Base-by-base conservation (phyloP, 2,888 invertebrate genomes). In the Mimumesa dahlbomi region DNA sequence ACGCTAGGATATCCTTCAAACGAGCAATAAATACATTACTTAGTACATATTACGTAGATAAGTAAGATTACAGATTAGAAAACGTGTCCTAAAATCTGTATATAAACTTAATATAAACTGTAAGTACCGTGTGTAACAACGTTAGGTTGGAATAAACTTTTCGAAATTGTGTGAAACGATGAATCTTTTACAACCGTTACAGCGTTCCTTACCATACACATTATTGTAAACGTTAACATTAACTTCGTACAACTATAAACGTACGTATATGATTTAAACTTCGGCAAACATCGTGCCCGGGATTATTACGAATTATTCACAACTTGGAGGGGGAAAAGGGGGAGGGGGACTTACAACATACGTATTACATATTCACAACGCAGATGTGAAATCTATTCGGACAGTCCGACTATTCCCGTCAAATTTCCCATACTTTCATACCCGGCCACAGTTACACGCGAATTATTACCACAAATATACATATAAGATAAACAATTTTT, bases 261-360 rank as follows among this genome's bases (percentile, higher is more conserved):
- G 38, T 36, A 62, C 68, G 46, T 52, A 18, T 45, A 49, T 29
- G 36, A 53, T 54, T 66, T 49, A 49, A 69, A 54, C 48, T 38
- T 53, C n/a, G 53, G 49, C 53, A 64, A 69, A 69, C 53, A 11
- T n/a, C 46, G 57, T 53, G 46, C 53, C 42, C 64, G 31, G 49
- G 45, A 54, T 49, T 54, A 36, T 58, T 54, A 62, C 62, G 69
- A 61, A 70, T 70, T 56, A 70, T 70, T 70, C 69, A 70, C 49
- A 11, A 34, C 42, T 42, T 13, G 9, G 50, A 42, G 40, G 11
- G 56, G n/a, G n/a, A n/a, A n/a, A n/a, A n/a, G n/a, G n/a, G n/a
- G n/a, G n/a, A n/a, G n/a, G n/a, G n/a, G n/a, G n/a, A 68, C 67
- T 67, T 69, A 59, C 67, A 54, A 61, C 21, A 34, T 43, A 62